Base-by-base conservation (phyloP, 1,140 invertebrate species). In the Forficula auricularia region DNA sequence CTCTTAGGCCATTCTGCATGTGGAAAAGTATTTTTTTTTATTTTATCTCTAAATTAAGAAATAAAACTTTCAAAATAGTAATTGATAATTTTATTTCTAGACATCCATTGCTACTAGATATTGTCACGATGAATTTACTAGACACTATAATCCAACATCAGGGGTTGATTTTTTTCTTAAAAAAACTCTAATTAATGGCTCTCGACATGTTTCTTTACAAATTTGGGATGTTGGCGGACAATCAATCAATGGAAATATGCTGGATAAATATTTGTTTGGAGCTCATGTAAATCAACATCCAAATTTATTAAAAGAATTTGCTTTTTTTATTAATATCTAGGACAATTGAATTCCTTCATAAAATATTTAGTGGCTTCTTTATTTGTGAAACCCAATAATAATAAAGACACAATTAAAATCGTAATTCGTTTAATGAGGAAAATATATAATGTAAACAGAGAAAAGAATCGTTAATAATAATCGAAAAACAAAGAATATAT, bases 201-300 rank as follows among this genome's bases (percentile, higher is more conserved):
- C 67, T 50, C 73, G 71, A 51, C 70, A 77, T 55, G 71, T 79
- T 14, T 74, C 73, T 35, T 57, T 88, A 18, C 74, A 86, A 57
- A 64, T 91, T 13, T 88, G 83, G 71, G 87, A 91, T 57, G 72
- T 90, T 39, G 81, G 82, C 19, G 85, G 86, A 7, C 69, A 77
- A 31, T 73, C 82, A 18, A 56, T 85, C 13, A 65, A 67, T 38
- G 79, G 79, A 9, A 62, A 68, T 35, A 86, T 91, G 81, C 59
- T 89, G n/a, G 71, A 75, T 40, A 88, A 87, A 59, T 89, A 88
- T 56, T 59, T 89, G 18, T 84, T 74, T 58, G 76, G 73, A 44
- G 74, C 77, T 36, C 68, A 88, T 65, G 85, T 88, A 68, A 69
- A 65, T 55, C n/a, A n/a, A n/a, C n/a, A 42, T 15, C 38, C 27